Percentiles rank a stretch among this genome's conserved stretches.
Conservation (phyloP, 64 coral and sea anemone genomes). For the Porites australiensis region DNA sequence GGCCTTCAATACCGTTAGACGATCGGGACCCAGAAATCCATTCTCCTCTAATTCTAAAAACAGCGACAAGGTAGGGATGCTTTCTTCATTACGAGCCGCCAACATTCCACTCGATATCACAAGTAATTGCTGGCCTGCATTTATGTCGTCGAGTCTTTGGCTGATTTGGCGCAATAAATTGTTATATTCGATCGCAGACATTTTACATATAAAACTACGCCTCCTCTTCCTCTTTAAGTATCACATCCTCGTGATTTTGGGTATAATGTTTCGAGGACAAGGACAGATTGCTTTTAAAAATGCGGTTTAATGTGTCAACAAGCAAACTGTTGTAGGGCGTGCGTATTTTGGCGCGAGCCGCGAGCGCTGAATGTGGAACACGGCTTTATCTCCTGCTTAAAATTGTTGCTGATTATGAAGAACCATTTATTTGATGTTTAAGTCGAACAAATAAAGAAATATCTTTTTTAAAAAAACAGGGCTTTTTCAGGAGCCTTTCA, state of each 20-base stretch:
- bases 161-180: background rate
- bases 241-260: background rate
- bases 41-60: background rate
- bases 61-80: background rate
- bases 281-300: too few relatives aligned
- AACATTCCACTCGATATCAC: background rate
- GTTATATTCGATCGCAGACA: background rate
- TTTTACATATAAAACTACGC: background rate
- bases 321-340: too few relatives aligned
- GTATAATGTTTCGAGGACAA: too few relatives aligned
- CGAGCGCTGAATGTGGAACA: too few relatives aligned
- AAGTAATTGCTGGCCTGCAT: background rate
- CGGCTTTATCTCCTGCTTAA: too few relatives aligned
- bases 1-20: background rate
- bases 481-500: too few relatives aligned
- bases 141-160: background rate
- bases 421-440: too few relatives aligned
- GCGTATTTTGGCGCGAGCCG: too few relatives aligned
- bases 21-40: background rate
- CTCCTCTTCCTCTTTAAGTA: background rate
- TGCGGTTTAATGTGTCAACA: too few relatives aligned
- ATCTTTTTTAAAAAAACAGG: too few relatives aligned
- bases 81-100: background rate
- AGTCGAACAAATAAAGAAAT: too few relatives aligned
- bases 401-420: too few relatives aligned